Conservation (phyloP, 2,888 invertebrate species). For the Nomada ferruginata region DNA sequence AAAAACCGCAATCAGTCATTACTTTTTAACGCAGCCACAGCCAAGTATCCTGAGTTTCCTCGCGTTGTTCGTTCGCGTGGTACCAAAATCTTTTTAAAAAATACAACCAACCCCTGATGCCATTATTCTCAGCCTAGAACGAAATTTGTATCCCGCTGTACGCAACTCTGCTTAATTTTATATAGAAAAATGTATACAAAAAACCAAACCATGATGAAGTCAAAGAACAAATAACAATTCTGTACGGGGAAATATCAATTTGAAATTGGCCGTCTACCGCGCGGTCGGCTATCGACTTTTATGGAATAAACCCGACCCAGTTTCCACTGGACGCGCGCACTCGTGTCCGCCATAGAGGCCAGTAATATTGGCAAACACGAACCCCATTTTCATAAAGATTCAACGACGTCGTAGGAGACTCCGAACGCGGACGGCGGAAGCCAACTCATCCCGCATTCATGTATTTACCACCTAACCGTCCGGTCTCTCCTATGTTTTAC, state of each 20-base stretch:
- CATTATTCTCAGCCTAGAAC: constrained; percentile 16
- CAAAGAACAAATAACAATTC: background rate
- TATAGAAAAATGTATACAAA: too few species aligned
- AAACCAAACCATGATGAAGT: too few species aligned
- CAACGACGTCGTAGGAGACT: constrained; percentile 58
- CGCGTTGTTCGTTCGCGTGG: background rate
- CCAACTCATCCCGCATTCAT: constrained; percentile 62
- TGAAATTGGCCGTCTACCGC: constrained; percentile 41
- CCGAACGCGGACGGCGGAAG: constrained; percentile 16
- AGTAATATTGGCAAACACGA: constrained; percentile 58
- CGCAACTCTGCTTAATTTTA: too few species aligned
- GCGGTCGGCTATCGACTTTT: constrained; percentile 39
- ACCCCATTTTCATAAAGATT: constrained; percentile 66
- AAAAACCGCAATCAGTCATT: too few species aligned
- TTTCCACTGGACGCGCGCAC: constrained; percentile 33
- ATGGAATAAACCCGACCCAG: constrained; percentile 39
- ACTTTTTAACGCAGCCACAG: too few species aligned
- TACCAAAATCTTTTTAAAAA: background rate
- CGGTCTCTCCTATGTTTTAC: constrained; percentile 36
- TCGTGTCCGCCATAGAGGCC: constrained; percentile 24
- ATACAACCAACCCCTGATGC: constrained; percentile 8
- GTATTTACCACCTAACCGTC: constrained; percentile 68
- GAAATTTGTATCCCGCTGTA: constrained; percentile 34
- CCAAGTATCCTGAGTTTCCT: background rate
- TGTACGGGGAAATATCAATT: constrained; percentile 50